Evolutionary conservation across 2,113 vertebrate species (phyloP).

Genomic region (Salvelinus alpinus): DNA sequence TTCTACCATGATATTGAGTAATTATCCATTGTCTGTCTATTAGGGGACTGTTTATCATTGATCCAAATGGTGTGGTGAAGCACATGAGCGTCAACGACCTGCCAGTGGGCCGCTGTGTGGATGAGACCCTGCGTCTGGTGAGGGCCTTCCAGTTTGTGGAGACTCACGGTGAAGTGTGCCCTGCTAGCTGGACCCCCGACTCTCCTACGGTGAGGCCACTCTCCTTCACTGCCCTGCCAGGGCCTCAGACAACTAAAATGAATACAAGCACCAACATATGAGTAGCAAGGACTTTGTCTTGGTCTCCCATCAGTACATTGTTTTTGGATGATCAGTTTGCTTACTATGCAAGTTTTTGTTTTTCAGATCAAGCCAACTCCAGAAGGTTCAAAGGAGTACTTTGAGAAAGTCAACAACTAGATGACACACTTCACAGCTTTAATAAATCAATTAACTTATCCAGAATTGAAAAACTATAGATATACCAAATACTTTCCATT

Average conservation of each 20-base stretch:
- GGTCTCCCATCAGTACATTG: not conserved
- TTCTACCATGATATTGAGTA: not conserved
- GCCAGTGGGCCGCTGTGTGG: slow-evolving; percentile 87
- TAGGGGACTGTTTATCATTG: slow-evolving; percentile 95
- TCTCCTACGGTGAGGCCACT: slow-evolving; percentile 85
- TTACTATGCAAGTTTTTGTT: slow-evolving; percentile 27
- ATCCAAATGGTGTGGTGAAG: slow-evolving; percentile 86
- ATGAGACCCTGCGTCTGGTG: slow-evolving; percentile 91
- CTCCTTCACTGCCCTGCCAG: not conserved
- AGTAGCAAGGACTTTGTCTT: too few relatives aligned
- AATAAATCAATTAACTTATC: not conserved
- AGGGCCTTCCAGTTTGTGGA: slow-evolving; percentile 96
- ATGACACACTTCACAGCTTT: not conserved
- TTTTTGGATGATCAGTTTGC: not conserved
- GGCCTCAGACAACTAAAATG: too few relatives aligned
- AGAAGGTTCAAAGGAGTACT: slow-evolving; percentile 90
- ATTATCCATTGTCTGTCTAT: slow-evolving; percentile 1
- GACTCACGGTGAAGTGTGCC: slow-evolving; percentile 93
- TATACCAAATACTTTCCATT: not conserved
- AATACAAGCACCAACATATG: too few relatives aligned
- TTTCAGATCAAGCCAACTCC: slow-evolving; percentile 94
- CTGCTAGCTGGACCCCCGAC: slow-evolving; percentile 93
- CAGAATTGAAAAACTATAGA: not conserved
- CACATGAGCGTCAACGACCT: slow-evolving; percentile 94
- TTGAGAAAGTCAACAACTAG: slow-evolving; percentile 84